A percentile compares a stretch with the other conserved stretches of the same genome.
Evolutionary conservation across 92 coral and sea anemone genomes (phyloP).

Genomic region (Zoanthus sociatus): DNA sequence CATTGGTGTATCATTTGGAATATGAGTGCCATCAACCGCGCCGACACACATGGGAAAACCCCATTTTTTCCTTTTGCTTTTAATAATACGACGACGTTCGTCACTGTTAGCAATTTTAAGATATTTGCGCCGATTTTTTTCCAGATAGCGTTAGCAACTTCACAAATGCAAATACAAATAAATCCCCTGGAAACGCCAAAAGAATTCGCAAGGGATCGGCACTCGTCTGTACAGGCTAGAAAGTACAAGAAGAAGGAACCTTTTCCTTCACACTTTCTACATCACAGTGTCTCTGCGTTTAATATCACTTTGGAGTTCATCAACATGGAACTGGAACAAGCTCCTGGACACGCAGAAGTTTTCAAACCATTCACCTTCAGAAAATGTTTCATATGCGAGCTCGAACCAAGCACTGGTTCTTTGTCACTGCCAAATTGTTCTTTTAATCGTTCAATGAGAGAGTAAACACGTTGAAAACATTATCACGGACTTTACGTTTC

Average conservation of each 20-base stretch:
- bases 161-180: slow-evolving; percentile 17
- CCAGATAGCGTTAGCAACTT: slow-evolving; percentile 30
- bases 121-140: slow-evolving; percentile 38
- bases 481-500: background rate
- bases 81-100: background rate
- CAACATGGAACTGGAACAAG: background rate
- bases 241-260: background rate
- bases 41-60: slow-evolving; percentile 2
- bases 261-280: background rate
- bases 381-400: background rate
- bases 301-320: background rate
- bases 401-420: background rate
- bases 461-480: background rate
- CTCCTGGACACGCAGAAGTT: background rate
- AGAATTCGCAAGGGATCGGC: background rate
- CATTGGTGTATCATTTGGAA: background rate
- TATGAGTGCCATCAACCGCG: background rate
- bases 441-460: background rate
- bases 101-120: slow-evolving; percentile 43
- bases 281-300: background rate
- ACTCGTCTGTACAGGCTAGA: background rate
- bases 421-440: background rate
- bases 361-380: background rate
- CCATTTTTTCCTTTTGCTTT: background rate
- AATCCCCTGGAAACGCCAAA: background rate